Conservation (phyloP, 2,797 vertebrate genomes). For the Microctenopoma steveboyesi region DNA sequence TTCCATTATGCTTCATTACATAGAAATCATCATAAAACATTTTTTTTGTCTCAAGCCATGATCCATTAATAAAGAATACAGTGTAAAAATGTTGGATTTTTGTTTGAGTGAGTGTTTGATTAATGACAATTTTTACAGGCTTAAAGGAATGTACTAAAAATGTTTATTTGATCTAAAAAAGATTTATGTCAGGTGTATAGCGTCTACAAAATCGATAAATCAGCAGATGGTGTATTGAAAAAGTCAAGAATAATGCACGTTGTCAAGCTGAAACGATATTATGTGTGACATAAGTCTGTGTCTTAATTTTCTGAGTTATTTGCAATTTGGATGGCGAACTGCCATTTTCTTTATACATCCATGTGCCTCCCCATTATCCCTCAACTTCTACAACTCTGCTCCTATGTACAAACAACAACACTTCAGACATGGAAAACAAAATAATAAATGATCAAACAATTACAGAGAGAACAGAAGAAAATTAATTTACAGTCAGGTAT, state of each 20-base stretch:
- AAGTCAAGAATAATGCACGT: slow-evolving; percentile 23
- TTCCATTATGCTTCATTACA: slow-evolving; percentile 82
- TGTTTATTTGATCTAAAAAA: slow-evolving; percentile 39
- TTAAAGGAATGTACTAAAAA: slow-evolving; percentile 46
- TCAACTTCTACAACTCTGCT: slow-evolving; percentile 62
- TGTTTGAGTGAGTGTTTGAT: slow-evolving; percentile 27
- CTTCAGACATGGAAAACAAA: slow-evolving; percentile 55
- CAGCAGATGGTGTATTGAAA: slow-evolving; percentile 16
- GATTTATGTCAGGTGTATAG: neutral
- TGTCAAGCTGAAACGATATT: slow-evolving; percentile 35
- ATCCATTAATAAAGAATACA: slow-evolving; percentile 65
- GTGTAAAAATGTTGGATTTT: slow-evolving; percentile 52
- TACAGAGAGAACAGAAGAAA: slow-evolving; percentile 61
- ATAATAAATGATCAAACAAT: slow-evolving; percentile 67
- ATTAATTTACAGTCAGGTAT: slow-evolving; percentile 75
- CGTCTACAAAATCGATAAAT: slow-evolving; percentile 10
- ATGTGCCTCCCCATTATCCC: slow-evolving; percentile 51
- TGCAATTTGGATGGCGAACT: slow-evolving; percentile 45
- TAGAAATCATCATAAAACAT: slow-evolving; percentile 68
- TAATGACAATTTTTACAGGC: slow-evolving; percentile 38
- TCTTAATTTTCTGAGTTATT: slow-evolving; percentile 64
- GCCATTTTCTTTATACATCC: slow-evolving; percentile 39
- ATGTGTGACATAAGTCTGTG: slow-evolving; percentile 44
- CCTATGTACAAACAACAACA: slow-evolving; percentile 60
- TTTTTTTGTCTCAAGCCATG: slow-evolving; percentile 53